Conservation (phyloP, 2,888 invertebrate genomes). For the Harmothoe impar region DNA sequence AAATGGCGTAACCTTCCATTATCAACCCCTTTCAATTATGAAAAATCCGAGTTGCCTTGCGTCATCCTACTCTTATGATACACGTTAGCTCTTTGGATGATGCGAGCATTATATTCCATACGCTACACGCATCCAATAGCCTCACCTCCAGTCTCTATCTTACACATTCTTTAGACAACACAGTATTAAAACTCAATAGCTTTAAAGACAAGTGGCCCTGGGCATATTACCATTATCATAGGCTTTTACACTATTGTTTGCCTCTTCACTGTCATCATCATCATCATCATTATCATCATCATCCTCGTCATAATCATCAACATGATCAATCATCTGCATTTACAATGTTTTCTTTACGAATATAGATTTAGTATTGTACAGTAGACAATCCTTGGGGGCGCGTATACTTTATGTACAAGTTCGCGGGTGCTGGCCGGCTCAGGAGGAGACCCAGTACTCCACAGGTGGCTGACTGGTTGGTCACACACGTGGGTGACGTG, state of each 20-base stretch:
- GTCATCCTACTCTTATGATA: no score
- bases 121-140: conserved; percentile 5
- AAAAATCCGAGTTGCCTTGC: no score
- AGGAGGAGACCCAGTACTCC: background rate
- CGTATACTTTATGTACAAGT: conserved; percentile 4
- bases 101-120: no score
- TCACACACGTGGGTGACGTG: background rate
- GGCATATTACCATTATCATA: background rate
- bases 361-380: conserved; percentile 21
- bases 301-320: background rate
- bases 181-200: conserved; percentile 31
- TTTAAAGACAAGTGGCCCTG: background rate
- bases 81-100: no score
- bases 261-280: background rate
- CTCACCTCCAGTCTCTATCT: background rate
- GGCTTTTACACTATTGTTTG: background rate
- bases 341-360: conserved; percentile 31
- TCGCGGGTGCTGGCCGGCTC: background rate
- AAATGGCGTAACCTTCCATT: no score
- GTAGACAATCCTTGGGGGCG: conserved; percentile 3
- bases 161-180: background rate
- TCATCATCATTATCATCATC: background rate
- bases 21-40: no score
- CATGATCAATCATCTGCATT: conserved; percentile 3
- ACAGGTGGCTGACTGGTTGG: background rate